Percentiles rank a stretch among this genome's conserved stretches.
These are phyloP conservation scores for Mirounga angustirostris DNA, from an alignment of 2,113 vertebrate species.

Conservation along the genomic window DNA sequence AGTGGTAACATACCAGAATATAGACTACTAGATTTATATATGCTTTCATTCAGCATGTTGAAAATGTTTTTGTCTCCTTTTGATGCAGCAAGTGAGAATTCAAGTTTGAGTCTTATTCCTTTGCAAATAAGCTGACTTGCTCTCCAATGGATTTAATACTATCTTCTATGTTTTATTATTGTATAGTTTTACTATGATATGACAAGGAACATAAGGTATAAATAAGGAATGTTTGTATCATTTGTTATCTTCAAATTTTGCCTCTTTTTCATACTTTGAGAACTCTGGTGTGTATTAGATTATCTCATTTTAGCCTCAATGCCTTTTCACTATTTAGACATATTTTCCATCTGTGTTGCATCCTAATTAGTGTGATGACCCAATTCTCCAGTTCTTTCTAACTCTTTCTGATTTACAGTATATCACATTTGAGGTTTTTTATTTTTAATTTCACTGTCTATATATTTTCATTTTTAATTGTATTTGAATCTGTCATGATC, in stretches of 20 bases:
- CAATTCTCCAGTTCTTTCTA: constrained; percentile 4
- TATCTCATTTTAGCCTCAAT: background rate
- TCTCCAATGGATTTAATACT: background rate
- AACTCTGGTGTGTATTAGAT: background rate
- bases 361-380: constrained; percentile 32
- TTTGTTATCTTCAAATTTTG: background rate
- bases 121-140: background rate
- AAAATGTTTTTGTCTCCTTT: background rate
- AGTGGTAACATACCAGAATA: background rate
- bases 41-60: background rate
- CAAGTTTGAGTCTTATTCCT: background rate
- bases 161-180: background rate
- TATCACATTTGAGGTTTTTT: background rate
- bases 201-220: background rate
- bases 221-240: background rate
- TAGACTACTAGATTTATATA: background rate
- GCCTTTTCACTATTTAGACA: background rate
- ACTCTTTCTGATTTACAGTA: background rate
- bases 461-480: constrained; percentile 20
- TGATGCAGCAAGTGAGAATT: background rate
- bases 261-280: background rate
- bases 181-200: background rate
- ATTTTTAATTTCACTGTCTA: background rate
- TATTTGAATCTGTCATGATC: background rate
- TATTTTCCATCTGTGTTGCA: background rate